A percentile compares a stretch with the other conserved stretches of the same genome.
Conservation (phyloP, 2,113 vertebrate genomes). For the Campylorhamphus procurvoides region DNA sequence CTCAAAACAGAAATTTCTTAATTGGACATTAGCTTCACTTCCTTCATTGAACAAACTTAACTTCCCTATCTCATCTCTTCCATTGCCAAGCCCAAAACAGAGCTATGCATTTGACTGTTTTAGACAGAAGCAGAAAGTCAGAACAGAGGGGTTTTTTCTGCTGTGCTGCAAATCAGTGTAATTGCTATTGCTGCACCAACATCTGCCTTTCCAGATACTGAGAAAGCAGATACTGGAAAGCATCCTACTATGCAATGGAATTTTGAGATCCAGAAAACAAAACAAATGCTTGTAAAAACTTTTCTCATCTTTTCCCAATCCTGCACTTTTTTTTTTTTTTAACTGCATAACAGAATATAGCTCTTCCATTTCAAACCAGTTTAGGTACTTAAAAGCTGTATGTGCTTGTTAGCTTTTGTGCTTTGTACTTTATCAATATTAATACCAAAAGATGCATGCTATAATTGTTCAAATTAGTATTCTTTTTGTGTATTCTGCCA, state of each 20-base stretch:
- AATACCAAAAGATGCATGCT: neutral
- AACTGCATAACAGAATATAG: neutral
- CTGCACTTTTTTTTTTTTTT: fast-evolving
- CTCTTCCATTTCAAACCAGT: neutral
- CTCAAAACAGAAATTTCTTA: neutral
- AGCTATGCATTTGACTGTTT: neutral
- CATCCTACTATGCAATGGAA: neutral
- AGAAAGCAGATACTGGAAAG: slow-evolving; percentile 26
- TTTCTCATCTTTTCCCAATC: neutral
- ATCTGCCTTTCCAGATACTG: slow-evolving; percentile 18
- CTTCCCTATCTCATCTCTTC: neutral
- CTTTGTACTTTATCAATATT: neutral
- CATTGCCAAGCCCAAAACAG: neutral
- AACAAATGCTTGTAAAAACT: neutral
- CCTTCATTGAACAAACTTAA: neutral
- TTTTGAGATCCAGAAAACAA: neutral
- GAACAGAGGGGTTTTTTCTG: neutral
- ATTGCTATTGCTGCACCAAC: slow-evolving; percentile 14
- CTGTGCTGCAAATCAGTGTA: neutral
- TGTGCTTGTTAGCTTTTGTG: neutral
- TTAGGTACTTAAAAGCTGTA: neutral
- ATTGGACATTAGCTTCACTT: neutral
- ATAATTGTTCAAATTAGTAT: neutral
- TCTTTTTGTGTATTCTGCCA: neutral
- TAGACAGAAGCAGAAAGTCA: neutral